A percentile compares a stretch with the other conserved stretches of the same genome.
Conservation (phyloP, 2,797 vertebrate species). For the Moxostoma hubbsi region DNA sequence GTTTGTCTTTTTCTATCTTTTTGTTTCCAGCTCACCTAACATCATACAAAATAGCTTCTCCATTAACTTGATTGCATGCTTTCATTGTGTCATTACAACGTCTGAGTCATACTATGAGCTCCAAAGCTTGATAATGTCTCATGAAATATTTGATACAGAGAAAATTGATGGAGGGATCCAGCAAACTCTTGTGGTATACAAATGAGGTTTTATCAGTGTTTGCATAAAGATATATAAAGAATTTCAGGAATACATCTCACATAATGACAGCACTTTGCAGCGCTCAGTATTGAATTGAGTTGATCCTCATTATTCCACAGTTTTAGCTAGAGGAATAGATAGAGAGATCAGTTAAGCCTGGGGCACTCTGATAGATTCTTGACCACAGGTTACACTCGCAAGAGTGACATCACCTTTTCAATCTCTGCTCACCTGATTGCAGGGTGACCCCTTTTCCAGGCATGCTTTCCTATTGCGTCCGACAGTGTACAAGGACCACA, state of each 20-base stretch:
- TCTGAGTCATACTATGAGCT: background rate
- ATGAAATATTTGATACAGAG: background rate
- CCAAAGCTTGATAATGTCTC: conserved; percentile 6
- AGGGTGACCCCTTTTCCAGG: conserved; percentile 17
- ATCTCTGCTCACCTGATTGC: conserved; percentile 22
- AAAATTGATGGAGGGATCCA: background rate
- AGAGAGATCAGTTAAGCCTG: conserved; percentile 38
- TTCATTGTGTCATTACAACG: background rate
- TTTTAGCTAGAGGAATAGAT: conserved; percentile 31
- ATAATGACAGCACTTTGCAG: conserved; percentile 33
- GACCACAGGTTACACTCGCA: conserved; percentile 7
- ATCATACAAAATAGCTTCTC: conserved; percentile 12
- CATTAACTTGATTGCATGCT: background rate
- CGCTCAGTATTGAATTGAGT: background rate
- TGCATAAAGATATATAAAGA: conserved; percentile 39
- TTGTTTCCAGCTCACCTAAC: background rate
- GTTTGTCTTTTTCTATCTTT: conserved; percentile 17
- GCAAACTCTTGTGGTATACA: background rate
- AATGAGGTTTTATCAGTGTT: conserved; percentile 8
- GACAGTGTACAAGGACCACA: conserved; percentile 13
- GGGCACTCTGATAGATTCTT: background rate
- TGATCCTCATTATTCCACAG: conserved; percentile 43
- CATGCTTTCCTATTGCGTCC: conserved; percentile 3
- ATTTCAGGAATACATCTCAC: conserved; percentile 33
- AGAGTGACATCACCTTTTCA: conserved; percentile 31